Evolutionary conservation across 2,888 invertebrate species (phyloP).

Genomic region (Campoletis raptor): DNA sequence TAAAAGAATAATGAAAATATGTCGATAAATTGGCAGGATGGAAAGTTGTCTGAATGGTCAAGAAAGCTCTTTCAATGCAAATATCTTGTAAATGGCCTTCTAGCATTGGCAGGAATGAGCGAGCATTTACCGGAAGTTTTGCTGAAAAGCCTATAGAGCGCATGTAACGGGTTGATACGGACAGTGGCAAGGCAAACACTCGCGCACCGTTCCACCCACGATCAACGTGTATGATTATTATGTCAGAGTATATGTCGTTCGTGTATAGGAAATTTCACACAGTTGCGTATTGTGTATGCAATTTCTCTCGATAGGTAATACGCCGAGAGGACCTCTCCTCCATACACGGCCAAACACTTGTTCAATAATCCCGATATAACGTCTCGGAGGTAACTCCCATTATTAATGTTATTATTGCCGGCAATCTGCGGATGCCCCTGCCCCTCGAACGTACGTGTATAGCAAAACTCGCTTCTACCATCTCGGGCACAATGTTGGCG

Average conservation of each 20-base stretch:
- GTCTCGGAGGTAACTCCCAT: conserved; percentile 67
- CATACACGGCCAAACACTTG: conserved; percentile 50
- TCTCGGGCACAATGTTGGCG: conserved; percentile 57
- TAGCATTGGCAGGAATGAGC: conserved; percentile 59
- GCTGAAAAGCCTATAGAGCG: conserved; percentile 15
- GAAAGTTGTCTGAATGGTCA: neutral
- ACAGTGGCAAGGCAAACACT: conserved; percentile 51
- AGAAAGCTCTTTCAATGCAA: conserved; percentile 33
- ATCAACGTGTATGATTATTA: conserved; percentile 49
- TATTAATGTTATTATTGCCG: conserved; percentile 72
- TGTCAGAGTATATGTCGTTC: neutral
- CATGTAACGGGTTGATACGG: conserved; percentile 35
- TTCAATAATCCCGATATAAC: conserved; percentile 69
- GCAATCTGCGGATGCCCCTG: conserved; percentile 61
- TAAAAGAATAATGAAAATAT: neutral
- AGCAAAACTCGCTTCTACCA: conserved; percentile 32
- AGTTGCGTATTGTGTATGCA: conserved; percentile 11
- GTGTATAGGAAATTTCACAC: conserved; percentile 8
- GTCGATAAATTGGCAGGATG: neutral
- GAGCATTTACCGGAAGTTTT: conserved; percentile 66
- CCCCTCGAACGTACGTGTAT: conserved; percentile 40
- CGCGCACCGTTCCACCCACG: conserved; percentile 14
- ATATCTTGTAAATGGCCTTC: conserved; percentile 15
- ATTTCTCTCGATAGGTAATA: conserved; percentile 57
- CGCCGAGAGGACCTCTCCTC: conserved; percentile 20